Conservation (phyloP, 37 sponge, comb jelly and placozoan species). For the Eunapius fragilis region DNA sequence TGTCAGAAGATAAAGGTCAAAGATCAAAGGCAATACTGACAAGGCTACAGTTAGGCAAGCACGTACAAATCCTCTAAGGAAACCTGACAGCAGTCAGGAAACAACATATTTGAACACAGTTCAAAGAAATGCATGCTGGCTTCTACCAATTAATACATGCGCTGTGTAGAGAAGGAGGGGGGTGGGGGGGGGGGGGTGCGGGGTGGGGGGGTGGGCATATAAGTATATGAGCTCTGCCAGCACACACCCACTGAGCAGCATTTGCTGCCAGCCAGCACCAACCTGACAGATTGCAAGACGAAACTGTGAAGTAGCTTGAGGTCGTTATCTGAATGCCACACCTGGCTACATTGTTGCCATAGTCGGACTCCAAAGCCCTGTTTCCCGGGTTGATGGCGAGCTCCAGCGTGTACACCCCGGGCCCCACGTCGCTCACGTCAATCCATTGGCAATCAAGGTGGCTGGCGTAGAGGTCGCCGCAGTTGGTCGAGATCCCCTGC, state of each 20-base stretch:
- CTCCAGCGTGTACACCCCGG: constrained; percentile 28
- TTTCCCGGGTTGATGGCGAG: constrained; percentile 42
- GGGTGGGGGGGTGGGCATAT: no score
- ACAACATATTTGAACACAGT: background rate
- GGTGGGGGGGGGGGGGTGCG: no score
- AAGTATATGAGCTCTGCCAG: no score
- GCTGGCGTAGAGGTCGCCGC: constrained; percentile 56
- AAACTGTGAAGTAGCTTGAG: background rate
- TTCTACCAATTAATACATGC: background rate
- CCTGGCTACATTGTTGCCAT: constrained; percentile 52
- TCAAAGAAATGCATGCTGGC: background rate
- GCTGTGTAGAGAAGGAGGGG: no score
- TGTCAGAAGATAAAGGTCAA: no score
- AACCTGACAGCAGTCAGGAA: no score
- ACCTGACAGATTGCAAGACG: constrained; percentile 1
- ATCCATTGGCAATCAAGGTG: constrained; percentile 77
- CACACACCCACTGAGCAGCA: no score
- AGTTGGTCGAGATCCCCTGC: constrained; percentile 72
- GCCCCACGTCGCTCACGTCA: constrained; percentile 39
- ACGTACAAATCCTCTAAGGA: no score
- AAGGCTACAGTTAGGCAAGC: no score
- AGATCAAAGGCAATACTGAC: no score
- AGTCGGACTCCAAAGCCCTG: constrained; percentile 40
- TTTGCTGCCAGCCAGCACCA: background rate
- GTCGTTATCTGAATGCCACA: constrained; percentile 18